phyloP scores from a whole-genome alignment of 2,888 invertebrate species.

The Sturmia bella region DNA sequence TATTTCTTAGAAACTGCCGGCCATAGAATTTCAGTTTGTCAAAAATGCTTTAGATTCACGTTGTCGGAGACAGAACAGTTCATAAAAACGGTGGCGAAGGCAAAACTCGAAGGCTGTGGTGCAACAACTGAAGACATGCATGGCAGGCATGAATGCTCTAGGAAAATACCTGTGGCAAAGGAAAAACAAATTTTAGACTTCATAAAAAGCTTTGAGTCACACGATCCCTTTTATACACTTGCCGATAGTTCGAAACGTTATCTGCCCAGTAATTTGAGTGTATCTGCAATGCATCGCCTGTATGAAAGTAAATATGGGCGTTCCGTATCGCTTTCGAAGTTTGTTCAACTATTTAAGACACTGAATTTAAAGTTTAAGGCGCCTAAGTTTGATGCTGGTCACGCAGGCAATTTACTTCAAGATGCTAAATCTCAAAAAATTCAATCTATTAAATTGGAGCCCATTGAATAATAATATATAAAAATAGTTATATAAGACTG shows the following conservation, averaged over 20 bases:
- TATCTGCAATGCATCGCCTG: conserved; percentile 58
- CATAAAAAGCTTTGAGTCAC: conserved; percentile 57
- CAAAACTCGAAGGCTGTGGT: conserved; percentile 47
- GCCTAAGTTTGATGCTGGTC: conserved; percentile 63
- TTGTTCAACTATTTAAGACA: conserved; percentile 59
- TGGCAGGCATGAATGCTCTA: conserved; percentile 49
- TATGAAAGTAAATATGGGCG: conserved; percentile 49
- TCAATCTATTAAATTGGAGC: conserved; percentile 38
- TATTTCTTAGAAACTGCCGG: conserved; percentile 29
- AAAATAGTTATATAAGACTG: too few species aligned
- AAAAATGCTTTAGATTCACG: conserved; percentile 30
- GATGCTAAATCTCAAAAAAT: conserved; percentile 39
- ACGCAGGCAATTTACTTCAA: conserved; percentile 66
- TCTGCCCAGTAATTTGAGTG: conserved; percentile 57
- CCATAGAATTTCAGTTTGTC: conserved; percentile 60
- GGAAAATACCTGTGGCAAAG: conserved; percentile 50
- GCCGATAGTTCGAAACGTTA: conserved; percentile 58
- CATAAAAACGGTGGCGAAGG: conserved; percentile 45
- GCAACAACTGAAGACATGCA: conserved; percentile 43
- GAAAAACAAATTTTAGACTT: conserved; percentile 52
- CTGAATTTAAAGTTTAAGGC: conserved; percentile 69
- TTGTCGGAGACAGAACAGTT: conserved; percentile 25
- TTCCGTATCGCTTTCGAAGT: conserved; percentile 61
- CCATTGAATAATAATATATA: conserved; percentile 17
- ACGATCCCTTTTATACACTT: conserved; percentile 50